Percentiles rank a stretch among this genome's conserved stretches.
Evolutionary conservation across 2,113 vertebrate genomes (phyloP).

Genomic region (Centropus unirufus): DNA sequence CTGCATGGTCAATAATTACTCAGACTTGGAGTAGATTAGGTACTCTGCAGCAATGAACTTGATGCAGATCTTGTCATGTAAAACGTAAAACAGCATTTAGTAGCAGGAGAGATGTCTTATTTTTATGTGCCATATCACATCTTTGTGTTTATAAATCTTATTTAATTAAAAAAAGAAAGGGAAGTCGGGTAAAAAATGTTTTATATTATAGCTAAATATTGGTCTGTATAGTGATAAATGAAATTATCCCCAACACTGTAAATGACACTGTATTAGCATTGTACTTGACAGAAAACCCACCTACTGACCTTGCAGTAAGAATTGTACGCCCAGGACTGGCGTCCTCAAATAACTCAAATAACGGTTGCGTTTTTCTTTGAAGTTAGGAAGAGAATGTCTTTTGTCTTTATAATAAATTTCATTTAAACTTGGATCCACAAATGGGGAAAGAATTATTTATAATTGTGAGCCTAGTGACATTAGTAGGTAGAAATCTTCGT

Average conservation of each 20-base stretch:
- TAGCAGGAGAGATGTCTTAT: neutral
- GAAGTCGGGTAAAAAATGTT: neutral
- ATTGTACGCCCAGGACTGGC: neutral
- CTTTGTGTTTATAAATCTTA: neutral
- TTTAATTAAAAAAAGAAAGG: neutral
- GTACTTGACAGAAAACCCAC: neutral
- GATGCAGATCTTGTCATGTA: neutral
- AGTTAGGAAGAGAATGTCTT: neutral
- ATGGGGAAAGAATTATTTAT: neutral
- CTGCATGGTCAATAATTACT: neutral
- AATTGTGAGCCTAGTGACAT: neutral
- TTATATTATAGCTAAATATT: neutral
- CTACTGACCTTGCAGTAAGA: neutral
- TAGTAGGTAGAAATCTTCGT: neutral
- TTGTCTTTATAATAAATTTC: neutral
- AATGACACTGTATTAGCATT: neutral
- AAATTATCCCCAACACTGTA: neutral
- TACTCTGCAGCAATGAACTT: neutral
- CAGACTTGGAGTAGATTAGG: neutral
- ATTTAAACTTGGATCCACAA: neutral
- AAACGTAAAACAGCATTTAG: neutral
- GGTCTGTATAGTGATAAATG: neutral
- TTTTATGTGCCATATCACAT: neutral
- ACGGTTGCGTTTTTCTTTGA: neutral
- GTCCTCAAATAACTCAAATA: too few species aligned